phyloP scores from a whole-genome alignment of 2,797 vertebrate genomes.

The Florisuga fusca region DNA sequence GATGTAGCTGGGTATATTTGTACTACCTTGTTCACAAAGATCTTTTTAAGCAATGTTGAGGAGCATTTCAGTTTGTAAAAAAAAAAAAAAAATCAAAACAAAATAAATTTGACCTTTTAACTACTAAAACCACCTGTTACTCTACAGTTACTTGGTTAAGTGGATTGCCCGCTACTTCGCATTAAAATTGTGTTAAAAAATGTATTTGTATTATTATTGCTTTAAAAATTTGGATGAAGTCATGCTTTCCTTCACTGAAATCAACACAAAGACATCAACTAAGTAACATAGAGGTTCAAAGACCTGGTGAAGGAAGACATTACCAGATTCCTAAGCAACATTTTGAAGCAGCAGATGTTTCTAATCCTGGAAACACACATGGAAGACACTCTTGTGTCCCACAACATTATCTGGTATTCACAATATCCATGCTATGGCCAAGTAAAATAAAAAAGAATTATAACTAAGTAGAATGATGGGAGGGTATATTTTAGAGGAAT shows the following conservation, averaged over 20 bases:
- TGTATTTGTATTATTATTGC: neutral
- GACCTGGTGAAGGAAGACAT: neutral
- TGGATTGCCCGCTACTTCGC: neutral
- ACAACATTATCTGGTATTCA: neutral
- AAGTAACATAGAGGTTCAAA: neutral
- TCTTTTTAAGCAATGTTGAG: neutral
- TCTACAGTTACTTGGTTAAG: neutral
- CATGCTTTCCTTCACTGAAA: neutral
- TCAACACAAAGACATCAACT: neutral
- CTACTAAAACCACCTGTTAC: neutral
- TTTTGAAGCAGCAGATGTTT: neutral
- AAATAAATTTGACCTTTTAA: neutral
- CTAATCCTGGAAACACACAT: neutral
- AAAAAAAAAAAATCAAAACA: neutral
- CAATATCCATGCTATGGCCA: neutral
- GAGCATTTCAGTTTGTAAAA: neutral
- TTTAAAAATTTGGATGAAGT: neutral
- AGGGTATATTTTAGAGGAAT: neutral
- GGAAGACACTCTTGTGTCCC: neutral
- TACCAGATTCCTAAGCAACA: neutral
- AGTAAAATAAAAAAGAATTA: constrained; percentile 12
- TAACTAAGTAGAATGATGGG: neutral
- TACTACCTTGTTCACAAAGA: neutral
- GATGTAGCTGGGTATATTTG: neutral
- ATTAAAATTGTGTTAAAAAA: neutral